These are phyloP conservation scores for Hylaea fasciaria DNA, from an alignment of 2,888 invertebrate genomes.

Conservation along the genomic window DNA sequence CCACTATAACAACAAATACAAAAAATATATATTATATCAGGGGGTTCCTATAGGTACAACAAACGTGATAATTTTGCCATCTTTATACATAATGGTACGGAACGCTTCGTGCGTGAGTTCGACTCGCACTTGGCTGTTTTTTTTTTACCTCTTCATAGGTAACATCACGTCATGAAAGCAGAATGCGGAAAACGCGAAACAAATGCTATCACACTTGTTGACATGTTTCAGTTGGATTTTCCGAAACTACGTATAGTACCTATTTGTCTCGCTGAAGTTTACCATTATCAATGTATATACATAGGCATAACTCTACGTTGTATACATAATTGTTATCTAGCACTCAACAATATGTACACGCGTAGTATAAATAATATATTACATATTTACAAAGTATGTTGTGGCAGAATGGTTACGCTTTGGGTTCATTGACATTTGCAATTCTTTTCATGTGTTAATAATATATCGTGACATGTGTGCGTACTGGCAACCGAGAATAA, in stretches of 20 bases:
- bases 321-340: too few relatives aligned
- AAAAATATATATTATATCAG: too few relatives aligned
- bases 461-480: slow-evolving; percentile 1
- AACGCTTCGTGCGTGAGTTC: too few relatives aligned
- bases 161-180: not conserved
- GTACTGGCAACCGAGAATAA: slow-evolving; percentile 11
- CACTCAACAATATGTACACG: not conserved
- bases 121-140: too few relatives aligned
- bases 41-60: too few relatives aligned
- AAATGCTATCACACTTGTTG: not conserved
- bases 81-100: too few relatives aligned
- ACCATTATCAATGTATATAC: not conserved
- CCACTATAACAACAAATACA: too few relatives aligned
- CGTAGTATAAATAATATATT: not conserved
- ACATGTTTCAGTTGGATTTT: slow-evolving; percentile 1
- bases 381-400: not conserved
- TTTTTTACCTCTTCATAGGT: not conserved
- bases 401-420: too few relatives aligned
- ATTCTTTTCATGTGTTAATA: not conserved
- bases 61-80: too few relatives aligned
- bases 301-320: not conserved
- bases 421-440: slow-evolving; percentile 16
- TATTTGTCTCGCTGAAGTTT: not conserved
- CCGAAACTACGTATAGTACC: slow-evolving; percentile 3
- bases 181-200: slow-evolving; percentile 6